These are phyloP conservation scores for Ispidina picta DNA, from an alignment of 2,797 vertebrate species.

Conservation along the genomic window DNA sequence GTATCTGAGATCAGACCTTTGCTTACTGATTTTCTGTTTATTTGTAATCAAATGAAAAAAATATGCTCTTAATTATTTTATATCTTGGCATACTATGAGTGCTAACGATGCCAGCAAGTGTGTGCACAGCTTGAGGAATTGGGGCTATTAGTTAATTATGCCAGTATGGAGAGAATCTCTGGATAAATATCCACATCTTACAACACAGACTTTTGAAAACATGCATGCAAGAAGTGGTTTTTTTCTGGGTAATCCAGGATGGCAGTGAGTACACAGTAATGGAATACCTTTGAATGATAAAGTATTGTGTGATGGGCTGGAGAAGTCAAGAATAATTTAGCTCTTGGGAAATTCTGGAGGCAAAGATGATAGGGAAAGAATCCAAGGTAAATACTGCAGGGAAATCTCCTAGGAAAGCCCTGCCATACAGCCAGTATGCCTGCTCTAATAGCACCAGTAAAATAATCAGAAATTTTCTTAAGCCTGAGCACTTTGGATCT, in stretches of 20 bases:
- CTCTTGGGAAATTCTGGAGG: background rate
- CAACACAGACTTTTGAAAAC: background rate
- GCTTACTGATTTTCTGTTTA: background rate
- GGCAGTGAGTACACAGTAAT: background rate
- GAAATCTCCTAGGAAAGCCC: background rate
- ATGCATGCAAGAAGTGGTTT: accelerated
- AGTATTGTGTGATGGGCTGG: background rate
- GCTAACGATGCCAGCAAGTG: background rate
- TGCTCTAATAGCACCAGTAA: background rate
- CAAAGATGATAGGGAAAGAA: background rate
- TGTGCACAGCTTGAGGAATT: background rate
- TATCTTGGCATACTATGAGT: background rate
- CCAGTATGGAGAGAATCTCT: background rate
- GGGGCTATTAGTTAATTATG: background rate
- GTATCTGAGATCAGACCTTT: background rate
- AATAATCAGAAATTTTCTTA: background rate
- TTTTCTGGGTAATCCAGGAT: background rate
- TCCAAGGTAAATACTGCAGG: background rate
- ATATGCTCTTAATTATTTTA: background rate
- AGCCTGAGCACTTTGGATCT: background rate
- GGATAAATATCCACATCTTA: background rate
- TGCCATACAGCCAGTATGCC: accelerated
- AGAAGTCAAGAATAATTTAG: background rate
- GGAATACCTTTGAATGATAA: background rate
- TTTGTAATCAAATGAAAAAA: background rate